These are phyloP conservation scores for Catagonus wagneri DNA, from an alignment of 2,113 vertebrate species.

Conservation along the genomic window DNA sequence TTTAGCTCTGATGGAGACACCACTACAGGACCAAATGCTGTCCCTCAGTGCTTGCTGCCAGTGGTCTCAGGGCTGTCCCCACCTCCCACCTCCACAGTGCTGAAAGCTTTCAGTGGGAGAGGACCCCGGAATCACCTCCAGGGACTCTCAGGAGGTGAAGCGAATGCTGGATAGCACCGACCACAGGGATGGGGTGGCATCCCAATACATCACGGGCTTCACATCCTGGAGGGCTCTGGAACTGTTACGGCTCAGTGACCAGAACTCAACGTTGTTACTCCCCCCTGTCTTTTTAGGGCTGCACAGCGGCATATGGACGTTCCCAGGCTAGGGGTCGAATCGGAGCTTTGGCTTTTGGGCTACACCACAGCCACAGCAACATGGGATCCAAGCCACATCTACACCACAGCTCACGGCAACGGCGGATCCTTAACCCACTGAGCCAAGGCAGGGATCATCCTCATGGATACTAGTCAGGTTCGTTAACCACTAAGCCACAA, in stretches of 20 bases:
- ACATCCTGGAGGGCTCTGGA: not conserved
- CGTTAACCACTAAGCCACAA: no score
- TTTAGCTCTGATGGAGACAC: not conserved
- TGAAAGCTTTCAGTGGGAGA: not conserved
- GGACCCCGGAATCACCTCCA: not conserved
- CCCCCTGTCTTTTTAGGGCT: no score
- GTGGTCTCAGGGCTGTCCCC: not conserved
- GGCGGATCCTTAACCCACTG: no score
- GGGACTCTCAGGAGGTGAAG: not conserved
- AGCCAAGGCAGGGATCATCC: no score
- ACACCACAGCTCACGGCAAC: no score
- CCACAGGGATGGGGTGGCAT: not conserved
- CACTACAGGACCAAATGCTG: not conserved
- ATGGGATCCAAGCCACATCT: no score
- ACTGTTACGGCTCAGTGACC: not conserved
- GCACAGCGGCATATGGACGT: no score
- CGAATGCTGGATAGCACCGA: not conserved
- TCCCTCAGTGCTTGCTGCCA: not conserved
- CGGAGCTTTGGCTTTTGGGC: no score
- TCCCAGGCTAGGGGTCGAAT: no score
- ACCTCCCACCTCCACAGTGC: no score
- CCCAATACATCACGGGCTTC: not conserved
- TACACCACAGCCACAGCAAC: no score
- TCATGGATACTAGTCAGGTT: no score
- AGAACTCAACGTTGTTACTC: not conserved